Evolutionary conservation across 2,888 invertebrate species (phyloP).

Genomic region (Agonopterix alstromeriana): DNA sequence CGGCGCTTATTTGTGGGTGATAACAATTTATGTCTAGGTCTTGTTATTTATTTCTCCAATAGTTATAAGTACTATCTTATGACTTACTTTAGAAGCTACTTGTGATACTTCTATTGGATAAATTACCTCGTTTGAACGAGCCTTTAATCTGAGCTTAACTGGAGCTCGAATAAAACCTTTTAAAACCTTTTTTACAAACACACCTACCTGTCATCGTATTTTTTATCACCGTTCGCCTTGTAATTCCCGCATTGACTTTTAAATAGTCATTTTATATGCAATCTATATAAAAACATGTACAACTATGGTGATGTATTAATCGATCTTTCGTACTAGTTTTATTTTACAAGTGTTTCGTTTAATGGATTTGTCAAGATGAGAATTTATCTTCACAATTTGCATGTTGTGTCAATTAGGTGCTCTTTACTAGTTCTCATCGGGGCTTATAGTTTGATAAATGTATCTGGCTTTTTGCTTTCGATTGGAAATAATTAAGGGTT

Average conservation of each 20-base stretch:
- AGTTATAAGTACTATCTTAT: too few relatives aligned
- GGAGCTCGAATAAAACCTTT: conserved; percentile 1
- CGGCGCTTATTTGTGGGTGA: too few relatives aligned
- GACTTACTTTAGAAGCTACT: too few relatives aligned
- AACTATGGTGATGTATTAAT: conserved; percentile 5
- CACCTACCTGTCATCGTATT: conserved; percentile 2
- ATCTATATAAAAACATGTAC: conserved; percentile 11
- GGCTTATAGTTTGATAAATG: neutral
- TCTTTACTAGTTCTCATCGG: conserved; percentile 4
- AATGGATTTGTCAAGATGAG: conserved; percentile 11
- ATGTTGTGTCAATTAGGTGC: conserved; percentile 3
- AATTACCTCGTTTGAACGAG: conserved; percentile 5
- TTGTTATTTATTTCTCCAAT: too few relatives aligned
- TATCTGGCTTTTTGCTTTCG: too few relatives aligned
- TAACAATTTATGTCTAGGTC: too few relatives aligned
- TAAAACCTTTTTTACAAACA: conserved; percentile 1
- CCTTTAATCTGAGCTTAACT: conserved; percentile 2
- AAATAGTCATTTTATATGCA: conserved; percentile 18
- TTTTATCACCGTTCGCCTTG: conserved; percentile 9
- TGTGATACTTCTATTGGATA: too few relatives aligned
- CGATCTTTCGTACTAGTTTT: conserved; percentile 1
- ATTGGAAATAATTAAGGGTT: too few relatives aligned
- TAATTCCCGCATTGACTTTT: conserved; percentile 13
- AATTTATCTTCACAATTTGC: conserved; percentile 10
- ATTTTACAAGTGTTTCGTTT: conserved; percentile 3